A percentile compares a stretch with the other conserved stretches of the same genome.
phyloP scores from a whole-genome alignment of 92 coral and sea anemone genomes.

The Porites cylindrica region DNA sequence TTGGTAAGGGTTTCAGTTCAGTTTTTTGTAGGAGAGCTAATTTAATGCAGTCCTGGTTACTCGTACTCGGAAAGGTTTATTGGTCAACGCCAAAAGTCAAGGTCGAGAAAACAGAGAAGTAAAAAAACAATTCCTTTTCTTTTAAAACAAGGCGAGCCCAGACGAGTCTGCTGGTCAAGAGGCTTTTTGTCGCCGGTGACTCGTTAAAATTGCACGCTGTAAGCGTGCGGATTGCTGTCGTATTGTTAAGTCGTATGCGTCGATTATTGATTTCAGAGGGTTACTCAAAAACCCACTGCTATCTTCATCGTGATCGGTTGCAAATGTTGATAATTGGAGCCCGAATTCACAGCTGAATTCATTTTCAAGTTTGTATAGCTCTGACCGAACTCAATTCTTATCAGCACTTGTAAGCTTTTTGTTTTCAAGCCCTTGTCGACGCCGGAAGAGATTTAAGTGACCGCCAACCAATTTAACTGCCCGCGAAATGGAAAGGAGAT shows the following conservation, averaged over 20 bases:
- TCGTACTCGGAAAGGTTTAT: neutral
- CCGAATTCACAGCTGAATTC: neutral
- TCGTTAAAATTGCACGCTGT: constrained; percentile 27
- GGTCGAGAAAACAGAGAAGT: constrained; percentile 32
- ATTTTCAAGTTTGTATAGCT: neutral
- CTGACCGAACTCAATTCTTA: neutral
- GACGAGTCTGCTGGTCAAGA: constrained; percentile 30
- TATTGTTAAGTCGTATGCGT: constrained; percentile 23
- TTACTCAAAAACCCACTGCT: too few species aligned
- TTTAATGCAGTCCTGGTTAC: neutral
- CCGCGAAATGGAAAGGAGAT: constrained; percentile 36
- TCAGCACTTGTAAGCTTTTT: constrained; percentile 1
- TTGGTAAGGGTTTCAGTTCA: neutral
- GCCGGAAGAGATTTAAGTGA: constrained; percentile 13
- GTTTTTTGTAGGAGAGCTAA: neutral
- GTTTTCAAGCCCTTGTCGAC: constrained; percentile 8
- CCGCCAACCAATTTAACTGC: constrained; percentile 1
- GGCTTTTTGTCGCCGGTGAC: constrained; percentile 38
- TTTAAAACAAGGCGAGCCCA: constrained; percentile 43
- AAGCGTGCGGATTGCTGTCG: constrained; percentile 32
- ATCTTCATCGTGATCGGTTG: too few species aligned
- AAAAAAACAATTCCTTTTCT: constrained; percentile 41
- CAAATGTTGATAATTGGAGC: too few species aligned
- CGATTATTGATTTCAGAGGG: neutral
- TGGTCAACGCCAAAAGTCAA: constrained; percentile 33